Evolutionary conservation across 1,140 invertebrate species (phyloP), one percentile per base, ranked within the genome.

Genomic region (Leptoteleia sp.): DNA sequence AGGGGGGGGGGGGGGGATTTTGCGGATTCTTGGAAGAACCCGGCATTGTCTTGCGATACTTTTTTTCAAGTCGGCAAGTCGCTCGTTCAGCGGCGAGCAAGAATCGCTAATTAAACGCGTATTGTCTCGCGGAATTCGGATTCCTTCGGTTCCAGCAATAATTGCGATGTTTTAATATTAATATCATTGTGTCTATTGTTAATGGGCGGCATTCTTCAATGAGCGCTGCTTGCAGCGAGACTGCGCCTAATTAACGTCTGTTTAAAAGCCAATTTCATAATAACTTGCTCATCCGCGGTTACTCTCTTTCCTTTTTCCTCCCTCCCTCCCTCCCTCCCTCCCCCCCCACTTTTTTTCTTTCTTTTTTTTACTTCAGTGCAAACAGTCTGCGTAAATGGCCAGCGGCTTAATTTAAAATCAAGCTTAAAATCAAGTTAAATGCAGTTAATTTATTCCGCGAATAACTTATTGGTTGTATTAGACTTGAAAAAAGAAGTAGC

Each of bases 91-190:
- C 48, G 31, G 47, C 9, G 0, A 38, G 25, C 43, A 29, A 37
- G 22, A 38, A 35, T 22, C 48, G 12, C 64, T 76, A 76, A 76
- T 68, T 76, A 70, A 68, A 55, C 40, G 12, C 3, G 43, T 9
- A 76, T 76, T 76, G 55, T 76, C 15, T 42, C 40, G 8, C 11
- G 4, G n/a, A 31, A 62, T 62, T 76, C 12, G 31, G 13, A 61
- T 54, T 38, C 13, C 43, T 75, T 75, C 33, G 17, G 40, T 50
- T 31, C 43, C 16, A 67, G 42, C 52, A 52, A 47, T 55, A 47
- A 62, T 12, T 33, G 15, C 17, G 19, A 31, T 29, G 55, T 37
- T 50, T 38, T 50, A 42, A 50, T 73, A 59, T 64, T 73, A 55
- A 64, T 59, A 40, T 50, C 29, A 42, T 48, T 48, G 37, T 43